Evolutionary conservation across 53 echinoderm and acorn worm species (phyloP), one percentile per base, ranked within the genome.

Genomic region (Holothuria leucospilota): DNA sequence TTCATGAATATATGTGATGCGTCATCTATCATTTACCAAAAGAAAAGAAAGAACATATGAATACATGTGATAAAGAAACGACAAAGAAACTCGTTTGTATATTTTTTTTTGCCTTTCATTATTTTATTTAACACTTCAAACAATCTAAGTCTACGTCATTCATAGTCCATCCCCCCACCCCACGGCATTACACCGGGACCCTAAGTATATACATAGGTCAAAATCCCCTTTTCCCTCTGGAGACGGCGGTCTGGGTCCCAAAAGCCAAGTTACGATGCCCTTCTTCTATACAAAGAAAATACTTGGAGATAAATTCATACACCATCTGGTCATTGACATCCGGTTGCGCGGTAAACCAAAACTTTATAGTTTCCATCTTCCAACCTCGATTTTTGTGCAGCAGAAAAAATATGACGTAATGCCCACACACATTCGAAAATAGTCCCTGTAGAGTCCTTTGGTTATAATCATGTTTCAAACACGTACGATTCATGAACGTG

Each of bases 401-500:
- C 13, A 89, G 71, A 26, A 49, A 94, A 38, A 86, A 94, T n/a
- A 91, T 52, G 18, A 58, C 77, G 52, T 94, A 91, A 21, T 94
- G 93, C 7, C 49, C 93, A 87, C 20, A 90, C 88, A 1, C 88
- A 70, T 6, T 88, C 90, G 26, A 82, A 60, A 0, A 63, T 25
- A 39, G 74, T 85, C 39, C 90, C 88, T 29, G 90, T 58, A 29
- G 38, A 51, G 63, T 40, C 40, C 10, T 23, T 18, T 20, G 6
- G 70, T 90, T 90, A 58, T 29, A 81, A 13, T 20, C 52, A 13
- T 63, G 51, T 6, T 14, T 14, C 3, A 12, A 9, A 8, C 39
- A 69, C 12, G 46, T 4, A n/a, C 84, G 78, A n/a, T 39, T 53
- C 68, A 75, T 18, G 10, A 91, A 56, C 23, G 90, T 87, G 26